Conservation (phyloP, 1,140 invertebrate genomes). For the Ostrea edulis region DNA sequence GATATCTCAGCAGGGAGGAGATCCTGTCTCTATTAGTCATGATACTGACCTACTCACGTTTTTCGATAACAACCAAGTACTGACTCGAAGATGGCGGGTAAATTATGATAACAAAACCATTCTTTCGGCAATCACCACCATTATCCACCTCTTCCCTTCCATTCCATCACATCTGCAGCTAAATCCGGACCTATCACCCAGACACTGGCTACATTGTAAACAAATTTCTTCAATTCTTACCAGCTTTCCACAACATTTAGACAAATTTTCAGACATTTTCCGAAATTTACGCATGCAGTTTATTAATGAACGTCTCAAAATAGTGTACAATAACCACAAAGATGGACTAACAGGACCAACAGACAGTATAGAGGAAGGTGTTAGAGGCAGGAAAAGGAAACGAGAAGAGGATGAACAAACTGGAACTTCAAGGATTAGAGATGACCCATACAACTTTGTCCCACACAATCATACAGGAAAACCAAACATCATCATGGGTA, state of each 20-base stretch:
- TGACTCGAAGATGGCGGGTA: conserved; percentile 40
- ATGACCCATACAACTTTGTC: background rate
- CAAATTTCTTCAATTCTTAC: background rate
- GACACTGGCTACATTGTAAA: conserved; percentile 37
- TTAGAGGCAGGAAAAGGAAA: background rate
- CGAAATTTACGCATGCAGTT: background rate
- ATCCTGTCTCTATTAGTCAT: background rate
- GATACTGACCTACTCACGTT: conserved; percentile 31
- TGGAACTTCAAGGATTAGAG: background rate
- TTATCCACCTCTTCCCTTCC: conserved; percentile 43
- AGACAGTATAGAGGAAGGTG: conserved; percentile 10
- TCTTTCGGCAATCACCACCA: conserved; percentile 40
- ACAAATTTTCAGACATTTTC: background rate
- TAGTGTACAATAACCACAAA: background rate
- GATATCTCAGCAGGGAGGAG: background rate
- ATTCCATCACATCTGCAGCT: background rate
- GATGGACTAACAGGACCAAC: conserved; percentile 14
- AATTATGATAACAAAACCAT: conserved; percentile 38
- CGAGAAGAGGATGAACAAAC: background rate
- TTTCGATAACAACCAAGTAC: conserved; percentile 49
- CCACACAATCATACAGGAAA: background rate
- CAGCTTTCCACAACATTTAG: background rate
- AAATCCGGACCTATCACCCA: conserved; percentile 18
- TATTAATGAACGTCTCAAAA: background rate
- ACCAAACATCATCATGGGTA: conserved; percentile 19